Conservation (phyloP, 2,888 invertebrate species). For the Oscheius myriophilus region DNA sequence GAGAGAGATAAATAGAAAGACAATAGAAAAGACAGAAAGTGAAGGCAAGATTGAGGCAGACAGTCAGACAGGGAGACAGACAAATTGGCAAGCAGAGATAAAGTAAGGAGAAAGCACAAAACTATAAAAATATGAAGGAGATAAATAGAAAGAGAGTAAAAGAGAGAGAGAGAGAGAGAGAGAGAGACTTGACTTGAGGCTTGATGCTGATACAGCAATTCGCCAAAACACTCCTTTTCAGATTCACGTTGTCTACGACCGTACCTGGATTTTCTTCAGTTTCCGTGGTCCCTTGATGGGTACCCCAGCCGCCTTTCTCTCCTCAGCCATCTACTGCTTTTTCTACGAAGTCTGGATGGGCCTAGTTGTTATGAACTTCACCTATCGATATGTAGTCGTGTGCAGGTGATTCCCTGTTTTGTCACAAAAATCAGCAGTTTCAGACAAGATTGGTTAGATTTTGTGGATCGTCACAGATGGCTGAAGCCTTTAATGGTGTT, state of each 20-base stretch:
- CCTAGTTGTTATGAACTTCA: conserved; percentile 17
- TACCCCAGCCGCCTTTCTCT: conserved; percentile 12
- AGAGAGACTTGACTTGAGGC: no score
- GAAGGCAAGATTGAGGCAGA: no score
- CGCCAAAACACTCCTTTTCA: background rate
- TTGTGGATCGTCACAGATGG: background rate
- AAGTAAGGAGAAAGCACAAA: no score
- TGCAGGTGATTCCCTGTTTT: conserved; percentile 1
- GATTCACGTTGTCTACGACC: conserved; percentile 22
- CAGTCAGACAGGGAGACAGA: no score
- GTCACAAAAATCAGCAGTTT: background rate
- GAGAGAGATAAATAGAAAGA: no score
- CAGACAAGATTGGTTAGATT: conserved; percentile 15
- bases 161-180: no score
- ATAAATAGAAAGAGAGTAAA: no score
- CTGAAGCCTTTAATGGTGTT: background rate
- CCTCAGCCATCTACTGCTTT: conserved; percentile 7
- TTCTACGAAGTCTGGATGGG: conserved; percentile 23
- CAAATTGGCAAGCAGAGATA: no score
- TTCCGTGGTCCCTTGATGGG: conserved; percentile 22
- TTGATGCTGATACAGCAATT: no score
- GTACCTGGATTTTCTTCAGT: conserved; percentile 25
- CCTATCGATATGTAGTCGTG: conserved; percentile 16
- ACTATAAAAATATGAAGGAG: no score
- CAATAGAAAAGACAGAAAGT: no score